Conservation (phyloP, 2,113 vertebrate species). For the Pelecanus crispus region DNA sequence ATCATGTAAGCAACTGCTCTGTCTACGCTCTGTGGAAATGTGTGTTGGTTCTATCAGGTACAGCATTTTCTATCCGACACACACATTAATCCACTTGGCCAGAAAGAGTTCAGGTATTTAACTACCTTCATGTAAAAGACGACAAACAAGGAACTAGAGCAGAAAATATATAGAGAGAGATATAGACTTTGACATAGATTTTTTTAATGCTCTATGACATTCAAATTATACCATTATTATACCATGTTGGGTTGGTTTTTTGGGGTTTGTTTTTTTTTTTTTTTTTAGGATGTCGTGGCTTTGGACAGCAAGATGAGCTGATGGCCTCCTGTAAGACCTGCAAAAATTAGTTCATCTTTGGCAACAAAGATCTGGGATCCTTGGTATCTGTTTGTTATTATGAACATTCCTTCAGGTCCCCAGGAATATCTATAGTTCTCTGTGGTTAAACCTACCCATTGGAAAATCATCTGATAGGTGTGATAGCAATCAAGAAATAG, state of each 20-base stretch:
- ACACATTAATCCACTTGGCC: not conserved
- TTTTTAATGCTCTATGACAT: not conserved
- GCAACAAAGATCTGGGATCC: not conserved
- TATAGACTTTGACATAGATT: not conserved
- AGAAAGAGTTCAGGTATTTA: not conserved
- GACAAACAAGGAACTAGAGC: not conserved
- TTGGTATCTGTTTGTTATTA: not conserved
- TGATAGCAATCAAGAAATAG: not conserved
- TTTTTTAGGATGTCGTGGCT: not conserved
- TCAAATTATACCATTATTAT: not conserved
- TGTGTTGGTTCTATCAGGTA: not conserved
- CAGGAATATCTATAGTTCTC: not conserved
- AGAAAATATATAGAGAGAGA: not conserved
- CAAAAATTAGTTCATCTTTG: not conserved
- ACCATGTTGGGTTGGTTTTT: not conserved
- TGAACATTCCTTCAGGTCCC: not conserved
- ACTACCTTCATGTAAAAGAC: not conserved
- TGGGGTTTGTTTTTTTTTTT: no score
- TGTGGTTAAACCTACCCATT: not conserved
- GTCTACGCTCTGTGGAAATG: not conserved
- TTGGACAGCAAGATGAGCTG: not conserved
- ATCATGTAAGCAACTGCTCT: not conserved
- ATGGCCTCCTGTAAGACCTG: not conserved
- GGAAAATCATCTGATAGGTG: not conserved
- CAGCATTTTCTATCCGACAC: not conserved